Percentiles rank a stretch among this genome's conserved stretches.
Evolutionary conservation across 2,113 vertebrate species (phyloP).

Genomic region (Bubo scandiacus): DNA sequence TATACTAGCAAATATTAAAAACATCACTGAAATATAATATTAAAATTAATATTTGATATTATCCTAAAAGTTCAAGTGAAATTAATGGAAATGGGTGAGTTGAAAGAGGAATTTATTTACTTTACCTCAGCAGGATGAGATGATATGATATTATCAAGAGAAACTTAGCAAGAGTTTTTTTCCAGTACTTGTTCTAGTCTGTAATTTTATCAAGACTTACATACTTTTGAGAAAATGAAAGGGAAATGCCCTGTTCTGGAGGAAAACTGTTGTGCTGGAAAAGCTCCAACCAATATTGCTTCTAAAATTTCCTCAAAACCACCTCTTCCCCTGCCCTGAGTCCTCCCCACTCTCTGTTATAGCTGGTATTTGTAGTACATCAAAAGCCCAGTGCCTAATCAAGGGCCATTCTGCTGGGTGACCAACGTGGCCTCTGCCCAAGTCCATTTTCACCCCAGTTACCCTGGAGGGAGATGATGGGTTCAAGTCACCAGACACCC

Average conservation of each 20-base stretch:
- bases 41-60: constrained; percentile 15
- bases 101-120: constrained; percentile 8
- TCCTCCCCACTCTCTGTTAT: neutral
- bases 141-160: neutral
- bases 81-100: neutral
- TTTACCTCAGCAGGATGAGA: neutral
- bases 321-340: neutral
- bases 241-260: neutral
- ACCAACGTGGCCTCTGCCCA: neutral
- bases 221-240: neutral
- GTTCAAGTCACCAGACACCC: neutral
- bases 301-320: neutral
- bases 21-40: neutral
- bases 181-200: neutral
- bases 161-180: neutral
- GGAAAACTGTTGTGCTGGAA: neutral
- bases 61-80: neutral
- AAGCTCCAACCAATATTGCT: neutral
- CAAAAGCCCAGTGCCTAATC: neutral
- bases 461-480: neutral
- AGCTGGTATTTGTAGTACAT: neutral
- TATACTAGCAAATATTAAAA: constrained; percentile 4
- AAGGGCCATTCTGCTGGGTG: neutral
- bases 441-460: neutral
- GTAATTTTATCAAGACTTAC: neutral